phyloP scores from a whole-genome alignment of 2,797 vertebrate species.

The Delichon dasypus region DNA sequence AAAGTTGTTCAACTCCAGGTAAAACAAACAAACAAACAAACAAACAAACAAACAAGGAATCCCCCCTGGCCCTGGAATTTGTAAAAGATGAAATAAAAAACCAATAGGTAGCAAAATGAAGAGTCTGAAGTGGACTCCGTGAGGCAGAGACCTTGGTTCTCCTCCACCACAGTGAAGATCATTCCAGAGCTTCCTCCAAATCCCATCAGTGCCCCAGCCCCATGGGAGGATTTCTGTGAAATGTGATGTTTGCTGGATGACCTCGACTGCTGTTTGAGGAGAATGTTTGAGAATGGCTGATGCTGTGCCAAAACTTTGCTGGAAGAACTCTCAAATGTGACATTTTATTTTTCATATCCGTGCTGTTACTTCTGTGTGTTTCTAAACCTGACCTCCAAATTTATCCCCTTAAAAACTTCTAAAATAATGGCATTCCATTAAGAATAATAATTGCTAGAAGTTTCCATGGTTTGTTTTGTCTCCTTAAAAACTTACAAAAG shows the following conservation, averaged over 20 bases:
- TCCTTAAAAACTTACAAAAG: not conserved
- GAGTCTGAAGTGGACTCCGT: not conserved
- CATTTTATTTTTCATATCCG: not conserved
- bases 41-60: too few relatives aligned
- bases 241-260: not conserved
- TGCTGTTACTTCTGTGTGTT: not conserved
- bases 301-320: not conserved
- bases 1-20: not conserved
- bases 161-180: not conserved
- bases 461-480: not conserved
- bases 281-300: not conserved
- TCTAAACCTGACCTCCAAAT: not conserved
- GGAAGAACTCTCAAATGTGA: not conserved
- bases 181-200: not conserved
- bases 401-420: not conserved
- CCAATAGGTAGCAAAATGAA: not conserved
- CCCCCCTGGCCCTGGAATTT: not conserved
- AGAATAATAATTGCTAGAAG: not conserved
- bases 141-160: not conserved
- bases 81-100: not conserved
- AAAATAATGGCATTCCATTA: not conserved
- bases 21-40: too few relatives aligned
- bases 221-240: not conserved
- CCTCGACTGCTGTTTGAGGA: not conserved
- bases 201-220: not conserved